Base-by-base conservation (phyloP, 2,888 invertebrate genomes). In the Pristionchus entomophagus region DNA sequence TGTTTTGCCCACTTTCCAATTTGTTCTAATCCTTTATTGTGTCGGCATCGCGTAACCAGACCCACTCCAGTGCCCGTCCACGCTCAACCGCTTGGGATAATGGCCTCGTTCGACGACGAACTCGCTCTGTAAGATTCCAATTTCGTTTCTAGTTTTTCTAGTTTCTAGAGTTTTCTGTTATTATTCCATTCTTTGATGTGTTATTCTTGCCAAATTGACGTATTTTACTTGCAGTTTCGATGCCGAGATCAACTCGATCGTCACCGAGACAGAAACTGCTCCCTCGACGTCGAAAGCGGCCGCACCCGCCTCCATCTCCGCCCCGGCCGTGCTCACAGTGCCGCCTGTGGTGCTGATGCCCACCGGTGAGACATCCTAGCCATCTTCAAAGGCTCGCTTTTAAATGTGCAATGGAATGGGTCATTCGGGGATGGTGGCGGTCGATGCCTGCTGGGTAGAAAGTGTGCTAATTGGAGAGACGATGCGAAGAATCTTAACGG, bases 101-200 rank as follows among this genome's bases (percentile, higher is more conserved):
- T 85, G 85, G 41, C 77, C 41, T 85, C 85, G 41, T 73, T 91
- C 5, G 91, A 91, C 38, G 91, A 90, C 65, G 90, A 91, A 83
- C 81, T 91, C 5, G 91, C 91, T 53, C 86, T 90, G 91, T 90
- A 84, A 89, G 90, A 87, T 87, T 56, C 45, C 62, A 29, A n/a
- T 59, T 59, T 26, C 19, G 90, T 88, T 87, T 56, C 45, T 53
- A 29, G n/a, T 59, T 59, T 26, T 59, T 59, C 6, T 59, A 65
- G 35, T 6, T 65, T 22, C n/a, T 5, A 56, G n/a, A 10, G n/a
- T n/a, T 56, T 22, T 65, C 17, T 69, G 32, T 29, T 29, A 14
- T 45, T 45, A 10, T 45, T 45, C 45, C 14, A 45, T 45, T 45
- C 14, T 86, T 53, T 85, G 86, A 0, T 17, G 17, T 12, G 10